phyloP scores from a whole-genome alignment of 2,888 invertebrate species.

The Osmoderma eremita region DNA sequence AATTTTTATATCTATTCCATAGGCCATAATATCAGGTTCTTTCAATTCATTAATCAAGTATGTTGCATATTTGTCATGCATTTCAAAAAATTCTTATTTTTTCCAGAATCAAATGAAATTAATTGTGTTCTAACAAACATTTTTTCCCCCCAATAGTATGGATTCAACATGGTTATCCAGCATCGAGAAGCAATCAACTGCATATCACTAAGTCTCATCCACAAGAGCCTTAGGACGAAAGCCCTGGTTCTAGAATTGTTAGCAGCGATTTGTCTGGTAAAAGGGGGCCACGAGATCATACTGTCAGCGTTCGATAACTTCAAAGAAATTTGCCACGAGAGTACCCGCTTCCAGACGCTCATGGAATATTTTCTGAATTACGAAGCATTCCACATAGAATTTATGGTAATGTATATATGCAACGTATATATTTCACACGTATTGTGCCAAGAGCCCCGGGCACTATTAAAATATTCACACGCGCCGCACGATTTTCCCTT shows the following conservation, averaged over 20 bases:
- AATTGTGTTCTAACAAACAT: not conserved
- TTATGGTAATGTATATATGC: constrained; percentile 84
- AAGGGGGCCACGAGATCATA: constrained; percentile 99
- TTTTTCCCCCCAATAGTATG: constrained; percentile 75
- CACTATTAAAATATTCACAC: no score
- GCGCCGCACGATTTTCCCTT: no score
- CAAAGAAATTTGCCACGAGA: constrained; percentile 90
- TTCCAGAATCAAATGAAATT: no score
- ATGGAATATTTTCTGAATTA: constrained; percentile 98
- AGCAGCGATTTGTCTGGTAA: constrained; percentile 98
- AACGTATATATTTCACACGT: no score
- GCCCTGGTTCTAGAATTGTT: constrained; percentile 95
- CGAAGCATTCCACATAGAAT: constrained; percentile 96
- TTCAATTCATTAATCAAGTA: no score
- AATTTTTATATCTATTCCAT: no score
- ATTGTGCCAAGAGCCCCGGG: no score
- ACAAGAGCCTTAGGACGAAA: constrained; percentile 96
- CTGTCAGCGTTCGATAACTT: constrained; percentile 97
- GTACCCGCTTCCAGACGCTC: constrained; percentile 91
- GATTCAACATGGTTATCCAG: constrained; percentile 98
- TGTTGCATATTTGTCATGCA: no score
- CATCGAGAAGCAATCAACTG: constrained; percentile 98
- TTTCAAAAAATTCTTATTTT: no score
- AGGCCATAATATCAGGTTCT: no score
- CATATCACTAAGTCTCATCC: constrained; percentile 95